Percentiles rank a stretch among this genome's conserved stretches.
Conservation (phyloP, 92 coral and sea anemone genomes). For the Phenganax subtilis region DNA sequence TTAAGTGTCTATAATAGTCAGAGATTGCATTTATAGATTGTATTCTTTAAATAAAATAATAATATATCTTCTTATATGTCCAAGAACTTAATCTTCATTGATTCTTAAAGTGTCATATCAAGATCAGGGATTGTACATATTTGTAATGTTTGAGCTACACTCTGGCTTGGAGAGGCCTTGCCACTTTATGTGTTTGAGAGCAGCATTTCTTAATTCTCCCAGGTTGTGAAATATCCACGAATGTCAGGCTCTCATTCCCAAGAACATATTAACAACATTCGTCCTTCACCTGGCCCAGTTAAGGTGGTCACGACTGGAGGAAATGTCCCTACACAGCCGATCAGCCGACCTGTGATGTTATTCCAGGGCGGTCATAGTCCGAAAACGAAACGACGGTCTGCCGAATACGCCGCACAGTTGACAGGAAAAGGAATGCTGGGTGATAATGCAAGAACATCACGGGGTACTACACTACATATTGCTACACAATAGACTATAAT, state of each 20-base stretch:
- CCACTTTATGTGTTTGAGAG: background rate
- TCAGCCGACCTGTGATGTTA: slow-evolving; percentile 1
- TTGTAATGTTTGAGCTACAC: background rate
- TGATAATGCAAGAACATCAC: background rate
- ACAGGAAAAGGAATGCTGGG: slow-evolving; percentile 10
- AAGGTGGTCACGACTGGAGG: slow-evolving; percentile 28
- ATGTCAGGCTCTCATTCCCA: slow-evolving; percentile 19
- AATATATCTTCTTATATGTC: too few relatives aligned
- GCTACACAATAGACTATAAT: background rate
- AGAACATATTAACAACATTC: slow-evolving; percentile 14
- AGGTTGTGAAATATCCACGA: slow-evolving; percentile 8
- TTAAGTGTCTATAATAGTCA: too few relatives aligned
- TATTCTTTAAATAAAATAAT: too few relatives aligned
- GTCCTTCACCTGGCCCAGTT: background rate
- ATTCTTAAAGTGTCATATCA: too few relatives aligned
- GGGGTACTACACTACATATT: background rate
- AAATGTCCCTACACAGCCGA: slow-evolving; percentile 21
- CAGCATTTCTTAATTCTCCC: too few relatives aligned
- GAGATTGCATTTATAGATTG: too few relatives aligned
- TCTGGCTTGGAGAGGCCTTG: background rate
- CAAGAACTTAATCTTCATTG: too few relatives aligned
- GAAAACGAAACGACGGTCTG: slow-evolving; percentile 20
- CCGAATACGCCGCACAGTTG: slow-evolving; percentile 16
- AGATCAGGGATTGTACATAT: too few relatives aligned
- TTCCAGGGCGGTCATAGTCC: slow-evolving; percentile 19